A percentile compares a stretch with the other conserved stretches of the same genome.
Conservation (phyloP, 2,888 invertebrate species). For the Ophonus ardosiacus region DNA sequence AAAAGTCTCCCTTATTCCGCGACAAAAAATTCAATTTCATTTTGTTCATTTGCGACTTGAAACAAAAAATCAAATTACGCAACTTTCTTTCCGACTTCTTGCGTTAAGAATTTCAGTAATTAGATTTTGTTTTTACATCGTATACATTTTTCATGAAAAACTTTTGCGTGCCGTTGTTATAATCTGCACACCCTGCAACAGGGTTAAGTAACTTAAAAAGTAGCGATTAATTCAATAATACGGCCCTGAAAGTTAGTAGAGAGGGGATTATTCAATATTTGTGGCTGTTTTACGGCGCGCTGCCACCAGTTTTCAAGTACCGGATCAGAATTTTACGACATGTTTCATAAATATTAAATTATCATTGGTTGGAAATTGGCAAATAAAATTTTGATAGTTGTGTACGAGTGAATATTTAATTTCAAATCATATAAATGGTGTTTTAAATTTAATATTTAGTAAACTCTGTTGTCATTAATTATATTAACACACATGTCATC, state of each 20-base stretch:
- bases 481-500: neutral
- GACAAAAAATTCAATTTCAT: slow-evolving; percentile 59
- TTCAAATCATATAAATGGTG: neutral
- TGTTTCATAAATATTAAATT: slow-evolving; percentile 29
- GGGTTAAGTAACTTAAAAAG: slow-evolving; percentile 39
- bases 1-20: slow-evolving; percentile 34
- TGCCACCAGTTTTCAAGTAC: neutral
- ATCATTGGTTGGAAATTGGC: slow-evolving; percentile 19
- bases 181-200: slow-evolving; percentile 18
- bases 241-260: neutral
- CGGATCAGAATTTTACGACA: slow-evolving; percentile 16
- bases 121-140: slow-evolving; percentile 58
- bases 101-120: slow-evolving; percentile 58
- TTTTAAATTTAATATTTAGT: neutral
- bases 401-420: slow-evolving; percentile 22
- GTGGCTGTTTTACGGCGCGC: neutral
- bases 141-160: slow-evolving; percentile 61
- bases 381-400: neutral
- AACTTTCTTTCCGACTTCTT: slow-evolving; percentile 56
- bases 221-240: slow-evolving; percentile 27
- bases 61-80: slow-evolving; percentile 57
- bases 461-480: neutral
- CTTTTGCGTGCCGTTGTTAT: slow-evolving; percentile 40
- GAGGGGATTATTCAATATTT: neutral
- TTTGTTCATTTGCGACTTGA: slow-evolving; percentile 58